Evolutionary conservation across 2,888 invertebrate species (phyloP).

Genomic region (Apotomis capreana): DNA sequence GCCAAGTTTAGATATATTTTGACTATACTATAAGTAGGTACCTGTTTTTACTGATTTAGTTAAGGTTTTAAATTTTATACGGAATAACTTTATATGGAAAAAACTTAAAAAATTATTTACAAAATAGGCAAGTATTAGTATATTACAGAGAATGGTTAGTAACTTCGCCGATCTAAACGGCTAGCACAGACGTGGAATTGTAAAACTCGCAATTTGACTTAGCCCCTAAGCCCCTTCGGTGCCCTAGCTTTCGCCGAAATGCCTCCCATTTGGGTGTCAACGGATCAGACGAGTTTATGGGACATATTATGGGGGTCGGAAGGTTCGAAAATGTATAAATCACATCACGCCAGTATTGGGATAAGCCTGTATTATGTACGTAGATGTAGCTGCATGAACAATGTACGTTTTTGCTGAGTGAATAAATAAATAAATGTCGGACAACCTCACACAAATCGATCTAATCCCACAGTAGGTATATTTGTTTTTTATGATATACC

Average conservation of each 20-base stretch:
- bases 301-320: slow-evolving; percentile 17
- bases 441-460: too few species aligned
- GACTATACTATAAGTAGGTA: too few species aligned
- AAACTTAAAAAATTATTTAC: too few species aligned
- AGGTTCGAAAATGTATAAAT: slow-evolving; percentile 29
- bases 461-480: too few species aligned
- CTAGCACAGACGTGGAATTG: not conserved
- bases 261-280: slow-evolving; percentile 6
- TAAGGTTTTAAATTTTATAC: too few species aligned
- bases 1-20: too few species aligned
- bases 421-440: not conserved
- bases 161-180: not conserved
- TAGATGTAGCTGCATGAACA: slow-evolving; percentile 6
- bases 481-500: too few species aligned
- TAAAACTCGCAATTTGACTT: not conserved
- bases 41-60: too few species aligned
- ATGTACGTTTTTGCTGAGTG: not conserved
- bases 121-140: too few species aligned
- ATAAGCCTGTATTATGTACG: slow-evolving; percentile 12
- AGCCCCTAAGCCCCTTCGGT: not conserved
- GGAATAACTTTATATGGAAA: too few species aligned
- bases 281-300: slow-evolving; percentile 7
- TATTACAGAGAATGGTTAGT: too few species aligned
- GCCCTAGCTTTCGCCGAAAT: not conserved
- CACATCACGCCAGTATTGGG: slow-evolving; percentile 23